Base-by-base conservation (phyloP, 2,113 vertebrate genomes). In the Pelobates fuscus region DNA sequence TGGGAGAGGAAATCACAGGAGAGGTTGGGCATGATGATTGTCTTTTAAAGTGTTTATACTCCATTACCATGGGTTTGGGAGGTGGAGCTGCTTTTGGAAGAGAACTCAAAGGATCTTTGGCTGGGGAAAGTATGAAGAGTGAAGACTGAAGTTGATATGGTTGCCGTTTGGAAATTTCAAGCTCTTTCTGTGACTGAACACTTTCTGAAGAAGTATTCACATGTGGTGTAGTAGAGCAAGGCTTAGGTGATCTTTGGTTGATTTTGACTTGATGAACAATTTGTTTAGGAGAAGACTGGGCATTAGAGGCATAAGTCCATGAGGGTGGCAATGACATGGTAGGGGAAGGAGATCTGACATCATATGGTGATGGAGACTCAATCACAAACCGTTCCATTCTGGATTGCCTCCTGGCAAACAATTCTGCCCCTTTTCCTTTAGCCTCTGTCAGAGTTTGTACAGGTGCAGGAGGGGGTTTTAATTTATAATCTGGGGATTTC, bases 271-370 rank as follows among this genome's bases (percentile, higher is more conserved):
- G 49, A 5, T 79, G 87, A 8, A 85, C 87, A 81, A 89, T 86
- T 74, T 81, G 55, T 41, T 86, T 84, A 43, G 86, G 83, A 0
- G 84, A 84, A 24, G 83, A 79, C 0, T 90, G 95, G 81, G 91
- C 93, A 0, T 85, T 95, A 10, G 91, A 87, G 1, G 91, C 89
- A 1, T 93, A 99, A 58, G 95, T 94, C 96, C 96, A 99, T 78
- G 96, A 98, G 0, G 97, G 94, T 73, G 97, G 97, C 83, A 99
- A 84, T 71, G 97, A 99, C 90, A 94, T 94, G 0, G 97, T 97
- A 15, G 97, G 97, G 0, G 97, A 99, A 0, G 94, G 95, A 77
- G 93, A 94, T 71, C 96, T 88, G 44, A 86, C 82, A 71, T 87
- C 87, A 0, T 85, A 21, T 18, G 83, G 78, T 3, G 89, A 84